phyloP scores from a whole-genome alignment of 2,888 invertebrate species.

The Phyto melanocephala region DNA sequence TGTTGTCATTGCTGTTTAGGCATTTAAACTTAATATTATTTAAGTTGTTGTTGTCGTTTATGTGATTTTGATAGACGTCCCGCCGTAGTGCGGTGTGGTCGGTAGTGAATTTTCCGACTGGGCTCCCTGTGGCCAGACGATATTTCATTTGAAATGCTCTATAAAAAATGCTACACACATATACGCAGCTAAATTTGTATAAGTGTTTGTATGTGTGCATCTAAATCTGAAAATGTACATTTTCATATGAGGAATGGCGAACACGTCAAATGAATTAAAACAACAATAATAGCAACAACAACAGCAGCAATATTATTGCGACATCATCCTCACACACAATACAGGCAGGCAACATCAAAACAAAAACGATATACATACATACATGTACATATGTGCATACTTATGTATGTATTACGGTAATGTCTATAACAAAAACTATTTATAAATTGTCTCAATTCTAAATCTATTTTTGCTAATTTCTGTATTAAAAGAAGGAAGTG shows the following conservation, averaged over 20 bases:
- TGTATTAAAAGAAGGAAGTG: slow-evolving; percentile 63
- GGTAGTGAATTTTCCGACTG: slow-evolving; percentile 63
- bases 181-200: neutral
- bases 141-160: slow-evolving; percentile 68
- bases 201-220: neutral
- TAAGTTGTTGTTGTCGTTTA: slow-evolving; percentile 11
- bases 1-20: slow-evolving; percentile 63
- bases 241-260: slow-evolving; percentile 52
- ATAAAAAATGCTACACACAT: slow-evolving; percentile 52
- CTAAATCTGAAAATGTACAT: neutral
- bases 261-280: slow-evolving; percentile 57
- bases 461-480: slow-evolving; percentile 66
- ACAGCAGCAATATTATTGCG: slow-evolving; percentile 52
- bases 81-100: slow-evolving; percentile 69
- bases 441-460: slow-evolving; percentile 66
- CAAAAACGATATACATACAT: too few relatives aligned
- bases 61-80: slow-evolving; percentile 62
- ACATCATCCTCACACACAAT: slow-evolving; percentile 50
- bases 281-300: slow-evolving; percentile 40
- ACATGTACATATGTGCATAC: too few relatives aligned
- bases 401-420: too few relatives aligned
- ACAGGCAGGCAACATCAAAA: slow-evolving; percentile 20
- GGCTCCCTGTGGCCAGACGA: slow-evolving; percentile 67
- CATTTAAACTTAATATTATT: slow-evolving; percentile 57
- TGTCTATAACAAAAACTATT: slow-evolving; percentile 62